phyloP scores from a whole-genome alignment of 2,888 invertebrate species.

The Volucella bombylans region DNA sequence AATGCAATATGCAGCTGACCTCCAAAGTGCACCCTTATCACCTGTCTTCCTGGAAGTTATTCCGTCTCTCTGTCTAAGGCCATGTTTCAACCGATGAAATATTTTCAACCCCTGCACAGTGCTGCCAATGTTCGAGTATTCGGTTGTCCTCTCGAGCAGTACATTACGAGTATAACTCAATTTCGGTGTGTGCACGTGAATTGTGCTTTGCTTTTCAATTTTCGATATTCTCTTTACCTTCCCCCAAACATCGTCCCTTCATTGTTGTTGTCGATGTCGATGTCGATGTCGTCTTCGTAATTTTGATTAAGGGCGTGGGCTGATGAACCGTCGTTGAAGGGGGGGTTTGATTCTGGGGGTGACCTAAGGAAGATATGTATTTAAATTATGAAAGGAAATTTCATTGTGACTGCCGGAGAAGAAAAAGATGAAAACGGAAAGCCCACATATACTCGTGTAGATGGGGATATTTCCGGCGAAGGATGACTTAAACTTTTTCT shows the following conservation, averaged over 20 bases:
- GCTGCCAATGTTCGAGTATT: slow-evolving; percentile 19
- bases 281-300: not conserved
- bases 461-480: slow-evolving; percentile 36
- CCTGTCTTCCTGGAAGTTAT: slow-evolving; percentile 15
- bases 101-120: slow-evolving; percentile 3
- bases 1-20: slow-evolving; percentile 53
- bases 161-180: slow-evolving; percentile 50
- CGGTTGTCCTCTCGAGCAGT: slow-evolving; percentile 57
- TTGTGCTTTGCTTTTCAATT: slow-evolving; percentile 53
- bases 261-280: too few species aligned
- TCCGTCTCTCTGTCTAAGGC: slow-evolving; percentile 16
- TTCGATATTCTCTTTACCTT: slow-evolving; percentile 12
- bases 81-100: not conserved
- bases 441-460: slow-evolving; percentile 8
- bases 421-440: slow-evolving; percentile 16
- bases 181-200: slow-evolving; percentile 53
- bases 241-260: too few species aligned
- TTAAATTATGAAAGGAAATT: slow-evolving; percentile 36
- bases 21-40: slow-evolving; percentile 35
- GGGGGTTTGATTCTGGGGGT: not conserved
- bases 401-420: slow-evolving; percentile 31
- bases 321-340: slow-evolving; percentile 22
- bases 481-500: slow-evolving; percentile 46
- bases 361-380: not conserved
- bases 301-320: slow-evolving; percentile 45